Base-by-base conservation (phyloP, 2,797 vertebrate species). In the Balearica regulorum region DNA sequence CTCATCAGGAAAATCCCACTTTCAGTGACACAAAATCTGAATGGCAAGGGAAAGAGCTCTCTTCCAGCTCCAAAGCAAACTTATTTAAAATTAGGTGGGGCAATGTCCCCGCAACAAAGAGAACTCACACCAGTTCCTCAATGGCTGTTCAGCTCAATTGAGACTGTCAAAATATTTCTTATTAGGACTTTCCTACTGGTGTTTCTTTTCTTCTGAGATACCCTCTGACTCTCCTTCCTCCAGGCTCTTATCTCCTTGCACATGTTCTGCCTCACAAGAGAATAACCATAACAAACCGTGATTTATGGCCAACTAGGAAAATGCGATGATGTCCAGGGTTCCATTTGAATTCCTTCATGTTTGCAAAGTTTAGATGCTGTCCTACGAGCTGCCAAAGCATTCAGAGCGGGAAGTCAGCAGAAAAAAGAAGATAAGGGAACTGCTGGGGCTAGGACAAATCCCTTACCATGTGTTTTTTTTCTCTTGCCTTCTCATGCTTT, bases 171-270 rank as follows among this genome's bases (percentile, higher is more conserved):
- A 93, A 89, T 54, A 48, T 64, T 94, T 62, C 96, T 95, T 87
- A 46, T 21, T 73, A 80, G 62, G 72, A 18, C 49, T 90, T 94
- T 91, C 95, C 61, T 80, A 35, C 64, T 46, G 58, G 35, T 39
- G 81, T 86, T 89, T 76, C 95, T 95, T 90, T 90, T 48, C 33
- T 14, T 13, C 88, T 21, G 35, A 93, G 79, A 75, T 72, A 66
- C 41, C 37, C 73, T 49, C 13, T 79, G 76, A 65, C 53, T 83
- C 87, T 85, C 18, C 87, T 97, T 97, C 97, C 95, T 93, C 62
- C 61, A 16, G 33, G 68, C 84, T 82, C 96, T 98, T 97, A 96
- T 98, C 98, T 97, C 89, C 53, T 54, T 77, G 68, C 87, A 83
- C 97, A 97, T 9, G 35, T 71, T 72, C 66, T 83, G 49, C 64